Percentiles rank a stretch among this genome's conserved stretches.
phyloP scores from a whole-genome alignment of 2,888 invertebrate species.

The Alcis repandata region DNA sequence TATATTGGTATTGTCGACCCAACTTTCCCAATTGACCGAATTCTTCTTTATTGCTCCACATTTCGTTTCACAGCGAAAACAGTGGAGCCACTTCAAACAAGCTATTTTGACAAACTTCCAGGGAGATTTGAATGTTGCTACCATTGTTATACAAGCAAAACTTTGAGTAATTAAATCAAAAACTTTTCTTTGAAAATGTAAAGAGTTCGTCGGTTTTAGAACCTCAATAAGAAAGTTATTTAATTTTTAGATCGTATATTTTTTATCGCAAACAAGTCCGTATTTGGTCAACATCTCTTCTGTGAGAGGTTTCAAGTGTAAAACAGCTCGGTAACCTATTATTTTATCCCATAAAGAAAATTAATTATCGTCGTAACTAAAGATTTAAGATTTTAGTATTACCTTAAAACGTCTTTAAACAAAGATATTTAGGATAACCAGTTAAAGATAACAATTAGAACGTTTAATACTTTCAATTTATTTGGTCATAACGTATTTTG shows the following conservation, averaged over 20 bases:
- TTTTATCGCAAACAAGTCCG: no score
- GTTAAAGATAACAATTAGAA: no score
- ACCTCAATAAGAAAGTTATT: no score
- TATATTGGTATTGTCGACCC: constrained; percentile 24
- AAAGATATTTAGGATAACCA: no score
- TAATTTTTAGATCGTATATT: no score
- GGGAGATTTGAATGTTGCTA: constrained; percentile 7
- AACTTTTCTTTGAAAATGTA: neutral
- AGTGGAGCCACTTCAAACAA: constrained; percentile 6
- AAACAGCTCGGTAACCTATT: neutral
- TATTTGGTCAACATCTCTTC: no score
- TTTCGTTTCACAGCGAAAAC: constrained; percentile 21
- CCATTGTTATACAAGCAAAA: neutral
- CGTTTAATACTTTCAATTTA: no score
- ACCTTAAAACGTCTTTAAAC: no score
- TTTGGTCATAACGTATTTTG: no score
- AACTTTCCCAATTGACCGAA: constrained; percentile 42
- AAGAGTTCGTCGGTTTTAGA: neutral
- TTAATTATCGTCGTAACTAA: no score
- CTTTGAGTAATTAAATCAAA: neutral
- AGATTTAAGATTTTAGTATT: no score
- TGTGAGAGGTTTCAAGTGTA: neutral
- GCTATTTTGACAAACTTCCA: neutral
- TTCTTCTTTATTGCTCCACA: constrained; percentile 24
- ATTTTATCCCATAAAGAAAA: no score